Evolutionary conservation across 1,140 invertebrate species (phyloP), one percentile per base, ranked within the genome.

Genomic region (Plodia interpunctella): DNA sequence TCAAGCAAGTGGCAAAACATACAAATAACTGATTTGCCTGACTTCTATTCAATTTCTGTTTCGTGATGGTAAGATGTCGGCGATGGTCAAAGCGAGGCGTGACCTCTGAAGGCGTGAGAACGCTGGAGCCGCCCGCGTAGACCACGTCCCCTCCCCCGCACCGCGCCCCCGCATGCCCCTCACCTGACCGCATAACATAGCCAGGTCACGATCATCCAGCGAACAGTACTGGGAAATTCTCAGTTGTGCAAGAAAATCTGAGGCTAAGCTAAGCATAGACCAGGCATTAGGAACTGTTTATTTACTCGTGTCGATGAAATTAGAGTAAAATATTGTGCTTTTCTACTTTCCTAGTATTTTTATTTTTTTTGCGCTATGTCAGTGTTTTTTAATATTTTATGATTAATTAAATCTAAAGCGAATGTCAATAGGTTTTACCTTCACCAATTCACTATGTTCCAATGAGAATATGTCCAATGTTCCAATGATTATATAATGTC

Each of bases 81-180:
- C 70, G 70, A 57, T 76, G 75, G 77, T 83, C 82, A 86, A 80
- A 77, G 78, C 63, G 65, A 83, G 76, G 82, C 80, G 76, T 86
- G 83, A 86, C 83, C 83, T 79, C 77, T 73, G 72, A 86, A 80
- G 83, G 19, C 80, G 79, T 83, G 80, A 76, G 80, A 86, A 82
- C 72, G 59, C 51, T 30, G 69, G 68, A 56, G 60, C 74, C 73
- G 75, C 79, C 77, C 70, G 70, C 68, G 65, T 58, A 30, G 57
- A 63, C 57, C 63, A 61, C 63, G 30, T 18, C 35, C 50, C 49
- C 66, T 59, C 66, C 57, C 59, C 58, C 63, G 49, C 57, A 21
- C 57, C 62, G 6, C 21, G 6, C 54, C 51, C 52, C 59, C 59
- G 54, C 58, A 32, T 0, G 4, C 21, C 25, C 38, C 38, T n/a